phyloP scores from a whole-genome alignment of 2,113 vertebrate genomes.

The Sisor rabdophorus region DNA sequence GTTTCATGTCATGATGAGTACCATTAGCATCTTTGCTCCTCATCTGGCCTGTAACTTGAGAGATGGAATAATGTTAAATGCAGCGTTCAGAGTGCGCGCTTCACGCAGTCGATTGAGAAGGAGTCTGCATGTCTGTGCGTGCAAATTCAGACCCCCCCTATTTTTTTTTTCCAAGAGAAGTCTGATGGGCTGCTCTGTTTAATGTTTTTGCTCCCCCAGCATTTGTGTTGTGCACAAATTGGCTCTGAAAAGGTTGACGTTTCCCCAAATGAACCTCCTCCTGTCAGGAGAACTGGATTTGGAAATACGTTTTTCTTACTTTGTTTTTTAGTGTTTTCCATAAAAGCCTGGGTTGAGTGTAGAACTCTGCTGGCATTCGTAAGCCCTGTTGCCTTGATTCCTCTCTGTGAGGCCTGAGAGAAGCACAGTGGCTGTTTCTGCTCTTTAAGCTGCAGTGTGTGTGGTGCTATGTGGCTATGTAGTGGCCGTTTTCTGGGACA shows the following conservation, averaged over 20 bases:
- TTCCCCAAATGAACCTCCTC: constrained; percentile 42
- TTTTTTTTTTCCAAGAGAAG: constrained; percentile 33
- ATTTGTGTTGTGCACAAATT: constrained; percentile 34
- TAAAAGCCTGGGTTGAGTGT: constrained; percentile 13
- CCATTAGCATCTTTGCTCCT: constrained; percentile 51
- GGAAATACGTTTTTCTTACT: constrained; percentile 13
- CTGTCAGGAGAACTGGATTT: constrained; percentile 40
- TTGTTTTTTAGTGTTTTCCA: constrained; percentile 28
- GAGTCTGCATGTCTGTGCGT: constrained; percentile 55
- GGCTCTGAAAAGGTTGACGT: constrained; percentile 31
- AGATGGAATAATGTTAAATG: constrained; percentile 51
- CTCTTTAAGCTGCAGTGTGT: constrained; percentile 24
- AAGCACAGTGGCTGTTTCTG: not conserved
- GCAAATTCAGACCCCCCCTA: constrained; percentile 20
- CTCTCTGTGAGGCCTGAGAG: not conserved
- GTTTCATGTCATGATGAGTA: constrained; percentile 49
- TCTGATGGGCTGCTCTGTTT: constrained; percentile 41
- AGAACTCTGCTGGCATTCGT: not conserved
- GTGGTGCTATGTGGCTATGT: constrained; percentile 18
- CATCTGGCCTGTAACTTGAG: constrained; percentile 52
- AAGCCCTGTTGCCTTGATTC: not conserved
- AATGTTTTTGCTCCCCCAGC: constrained; percentile 32
- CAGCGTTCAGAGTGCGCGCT: constrained; percentile 45
- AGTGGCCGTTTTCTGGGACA: constrained; percentile 17
- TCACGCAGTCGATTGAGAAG: constrained; percentile 46